A percentile compares a stretch with the other conserved stretches of the same genome.
Conservation (phyloP, 2,113 vertebrate species). For the Varanus komodoensis region DNA sequence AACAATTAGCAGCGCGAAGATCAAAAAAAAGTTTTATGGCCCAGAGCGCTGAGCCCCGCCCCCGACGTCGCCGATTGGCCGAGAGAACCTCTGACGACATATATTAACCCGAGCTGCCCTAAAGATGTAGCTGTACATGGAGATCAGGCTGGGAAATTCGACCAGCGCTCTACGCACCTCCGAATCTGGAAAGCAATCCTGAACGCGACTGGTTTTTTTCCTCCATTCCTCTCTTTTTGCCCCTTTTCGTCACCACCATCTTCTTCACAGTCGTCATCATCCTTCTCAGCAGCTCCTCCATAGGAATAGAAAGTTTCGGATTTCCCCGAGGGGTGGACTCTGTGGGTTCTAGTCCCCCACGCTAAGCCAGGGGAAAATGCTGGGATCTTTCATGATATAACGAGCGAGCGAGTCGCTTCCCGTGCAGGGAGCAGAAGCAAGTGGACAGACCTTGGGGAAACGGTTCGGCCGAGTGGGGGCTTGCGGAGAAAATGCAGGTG, state of each 20-base stretch:
- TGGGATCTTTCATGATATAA: not conserved
- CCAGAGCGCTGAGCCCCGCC: slow-evolving; percentile 74
- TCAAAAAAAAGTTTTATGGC: slow-evolving; percentile 81
- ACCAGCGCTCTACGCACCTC: slow-evolving; percentile 61
- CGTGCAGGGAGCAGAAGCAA: not conserved
- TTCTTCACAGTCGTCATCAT: not conserved
- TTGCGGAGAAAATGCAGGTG: not conserved
- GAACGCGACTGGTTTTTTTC: no score
- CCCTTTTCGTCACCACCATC: slow-evolving; percentile 4
- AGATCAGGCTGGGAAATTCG: slow-evolving; percentile 79
- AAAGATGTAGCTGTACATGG: slow-evolving; percentile 91
- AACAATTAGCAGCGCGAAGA: slow-evolving; percentile 84
- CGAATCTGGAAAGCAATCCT: slow-evolving; percentile 23
- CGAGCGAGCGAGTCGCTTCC: not conserved
- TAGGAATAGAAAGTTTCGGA: not conserved
- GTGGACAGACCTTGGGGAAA: not conserved
- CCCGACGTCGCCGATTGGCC: slow-evolving; percentile 78
- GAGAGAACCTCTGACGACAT: slow-evolving; percentile 84
- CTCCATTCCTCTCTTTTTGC: not conserved
- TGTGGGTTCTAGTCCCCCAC: not conserved
- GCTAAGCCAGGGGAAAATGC: not conserved
- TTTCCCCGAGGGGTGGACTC: not conserved
- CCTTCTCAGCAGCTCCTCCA: not conserved
- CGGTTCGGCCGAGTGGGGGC: not conserved
- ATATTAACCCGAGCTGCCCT: slow-evolving; percentile 89